Evolutionary conservation across 2,888 invertebrate species (phyloP), one percentile per base, ranked within the genome.

Genomic region (Drosophila subquinaria): DNA sequence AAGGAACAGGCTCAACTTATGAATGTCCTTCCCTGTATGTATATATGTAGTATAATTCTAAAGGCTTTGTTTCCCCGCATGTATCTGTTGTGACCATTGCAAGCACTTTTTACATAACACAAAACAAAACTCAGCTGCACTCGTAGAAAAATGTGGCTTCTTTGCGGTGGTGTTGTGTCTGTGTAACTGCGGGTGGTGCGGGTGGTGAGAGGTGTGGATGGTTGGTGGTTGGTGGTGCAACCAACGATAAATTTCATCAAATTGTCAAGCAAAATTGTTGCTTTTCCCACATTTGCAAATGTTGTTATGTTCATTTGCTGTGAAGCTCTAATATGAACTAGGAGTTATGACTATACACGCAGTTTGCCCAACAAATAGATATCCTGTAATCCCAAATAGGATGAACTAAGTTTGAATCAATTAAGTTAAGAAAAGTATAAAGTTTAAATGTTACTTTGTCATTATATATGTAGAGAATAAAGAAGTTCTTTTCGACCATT

Each of bases 21-120:
- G 36, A 15, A 20, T 60, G 47, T 8, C 20, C 30, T 38, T 11
- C n/a, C 5, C 27, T 5, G 27, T 27, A 6, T 6, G 27, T 27
- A 6, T 4, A 33, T 11, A 33, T 59, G n/a, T n/a, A n/a, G n/a
- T n/a, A n/a, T n/a, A n/a, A n/a, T 47, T 42, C 15, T 42, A 45
- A 57, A 63, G 57, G 57, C 56, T 48, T 47, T 55, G 57, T 27
- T 69, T 55, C 33, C 35, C 38, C 50, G 42, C 42, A 52, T 57
- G 17, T 40, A 38, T 52, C n/a, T 67, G 62, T 59, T 15, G 40
- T 20, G 52, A 60, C 15, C 52, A 33, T 50, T 48, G 71, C 71
- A 50, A 51, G 53, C 71, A 55, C 53, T 70, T 70, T 71, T 68
- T n/a, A 33, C n/a, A 57, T 6, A 11, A 45, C n/a, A 57, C 6